Evolutionary conservation across 2,113 vertebrate species (phyloP).

Genomic region (Chlorodrepanis virens): DNA sequence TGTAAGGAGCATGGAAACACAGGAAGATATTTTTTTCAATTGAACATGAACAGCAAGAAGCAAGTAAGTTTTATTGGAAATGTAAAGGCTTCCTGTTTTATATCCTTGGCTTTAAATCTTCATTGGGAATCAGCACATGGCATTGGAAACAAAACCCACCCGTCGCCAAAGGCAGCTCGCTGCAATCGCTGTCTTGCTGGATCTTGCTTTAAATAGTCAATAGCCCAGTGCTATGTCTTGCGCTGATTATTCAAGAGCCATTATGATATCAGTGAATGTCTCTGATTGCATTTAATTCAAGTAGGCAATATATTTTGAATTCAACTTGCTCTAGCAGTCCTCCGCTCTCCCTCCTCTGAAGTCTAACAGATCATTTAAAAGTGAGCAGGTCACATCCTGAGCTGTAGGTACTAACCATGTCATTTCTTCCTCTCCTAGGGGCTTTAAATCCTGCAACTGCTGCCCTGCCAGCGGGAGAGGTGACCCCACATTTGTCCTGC

Average conservation of each 20-base stretch:
- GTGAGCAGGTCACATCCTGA: conserved; percentile 49
- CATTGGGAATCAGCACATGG: conserved; percentile 30
- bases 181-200: conserved; percentile 38
- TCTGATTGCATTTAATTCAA: conserved; percentile 69
- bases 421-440: conserved; percentile 76
- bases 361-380: conserved; percentile 54
- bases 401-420: conserved; percentile 65
- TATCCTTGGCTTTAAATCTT: conserved; percentile 42
- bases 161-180: neutral
- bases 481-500: conserved; percentile 83
- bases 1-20: neutral
- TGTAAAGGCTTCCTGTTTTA: conserved; percentile 11
- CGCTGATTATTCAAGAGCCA: conserved; percentile 63
- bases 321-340: conserved; percentile 7
- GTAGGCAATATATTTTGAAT: conserved; percentile 60
- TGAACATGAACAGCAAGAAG: neutral
- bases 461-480: conserved; percentile 81
- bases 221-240: conserved; percentile 64
- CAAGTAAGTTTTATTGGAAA: conserved; percentile 34
- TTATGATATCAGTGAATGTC: conserved; percentile 58
- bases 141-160: conserved; percentile 7
- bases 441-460: conserved; percentile 77
- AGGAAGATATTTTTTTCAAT: neutral
- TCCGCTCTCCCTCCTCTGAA: conserved; percentile 29
- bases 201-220: conserved; percentile 41